These are phyloP conservation scores for Trisateles emortualis DNA, from an alignment of 2,888 invertebrate genomes.

Conservation along the genomic window DNA sequence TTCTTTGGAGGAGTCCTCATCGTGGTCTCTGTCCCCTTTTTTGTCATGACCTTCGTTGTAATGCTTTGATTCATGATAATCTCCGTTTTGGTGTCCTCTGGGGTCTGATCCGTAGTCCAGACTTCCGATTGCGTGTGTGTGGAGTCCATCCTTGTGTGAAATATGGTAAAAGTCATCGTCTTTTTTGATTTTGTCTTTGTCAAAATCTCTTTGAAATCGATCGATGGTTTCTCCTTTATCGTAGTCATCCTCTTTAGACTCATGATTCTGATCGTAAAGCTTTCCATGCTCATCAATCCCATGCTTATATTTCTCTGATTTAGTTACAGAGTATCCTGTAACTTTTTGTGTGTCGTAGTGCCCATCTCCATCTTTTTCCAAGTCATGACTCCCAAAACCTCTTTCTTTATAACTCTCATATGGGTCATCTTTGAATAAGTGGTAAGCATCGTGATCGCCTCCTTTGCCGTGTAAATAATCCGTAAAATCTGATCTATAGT, in stretches of 20 bases:
- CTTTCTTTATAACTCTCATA: conserved; percentile 83
- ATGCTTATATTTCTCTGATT: conserved; percentile 83
- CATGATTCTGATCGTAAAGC: conserved; percentile 81
- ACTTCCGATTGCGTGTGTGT: conserved; percentile 85
- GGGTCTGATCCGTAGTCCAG: conserved; percentile 81
- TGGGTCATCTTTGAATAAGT: conserved; percentile 71
- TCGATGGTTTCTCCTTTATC: conserved; percentile 88
- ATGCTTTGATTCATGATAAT: conserved; percentile 82
- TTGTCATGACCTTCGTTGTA: conserved; percentile 79
- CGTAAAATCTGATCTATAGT: conserved; percentile 69
- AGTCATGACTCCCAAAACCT: conserved; percentile 79
- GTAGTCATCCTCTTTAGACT: conserved; percentile 83
- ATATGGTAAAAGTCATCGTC: conserved; percentile 90
- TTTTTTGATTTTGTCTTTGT: conserved; percentile 91
- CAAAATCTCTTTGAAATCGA: conserved; percentile 89
- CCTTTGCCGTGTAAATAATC: conserved; percentile 71
- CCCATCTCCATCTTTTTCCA: conserved; percentile 85
- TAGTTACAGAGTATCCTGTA: conserved; percentile 82
- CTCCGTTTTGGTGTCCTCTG: conserved; percentile 85
- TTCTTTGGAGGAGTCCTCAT: conserved; percentile 81
- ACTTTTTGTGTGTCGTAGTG: conserved; percentile 84
- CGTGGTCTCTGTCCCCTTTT: conserved; percentile 67
- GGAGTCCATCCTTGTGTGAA: conserved; percentile 86
- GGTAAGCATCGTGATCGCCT: conserved; percentile 62
- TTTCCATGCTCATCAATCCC: conserved; percentile 82